A percentile compares a stretch with the other conserved stretches of the same genome.
phyloP scores from a whole-genome alignment of 2,797 vertebrate species.

The Pseudomugil gertrudae region DNA sequence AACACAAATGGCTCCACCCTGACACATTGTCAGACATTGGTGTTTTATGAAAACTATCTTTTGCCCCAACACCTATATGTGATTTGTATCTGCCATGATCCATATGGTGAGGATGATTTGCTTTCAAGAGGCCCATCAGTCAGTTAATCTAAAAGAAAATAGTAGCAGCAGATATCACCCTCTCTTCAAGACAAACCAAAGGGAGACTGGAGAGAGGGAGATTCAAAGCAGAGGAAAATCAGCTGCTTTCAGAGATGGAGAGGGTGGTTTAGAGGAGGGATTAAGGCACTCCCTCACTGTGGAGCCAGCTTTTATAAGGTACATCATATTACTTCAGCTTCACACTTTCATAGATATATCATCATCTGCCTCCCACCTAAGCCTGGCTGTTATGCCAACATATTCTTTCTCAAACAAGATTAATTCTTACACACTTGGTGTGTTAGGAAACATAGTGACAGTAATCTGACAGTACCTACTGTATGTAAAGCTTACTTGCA shows the following conservation, averaged over 20 bases:
- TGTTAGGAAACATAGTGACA: constrained; percentile 72
- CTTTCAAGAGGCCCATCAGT: constrained; percentile 75
- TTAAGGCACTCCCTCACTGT: constrained; percentile 73
- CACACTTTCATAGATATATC: constrained; percentile 79
- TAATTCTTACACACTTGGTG: constrained; percentile 67
- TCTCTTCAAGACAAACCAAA: constrained; percentile 69
- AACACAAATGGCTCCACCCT: constrained; percentile 53
- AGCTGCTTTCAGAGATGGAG: constrained; percentile 76
- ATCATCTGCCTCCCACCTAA: constrained; percentile 76
- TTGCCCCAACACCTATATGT: constrained; percentile 63
- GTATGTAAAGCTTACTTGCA: constrained; percentile 67
- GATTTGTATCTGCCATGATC: constrained; percentile 76
- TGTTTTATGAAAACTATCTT: constrained; percentile 72
- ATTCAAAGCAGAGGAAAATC: constrained; percentile 72
- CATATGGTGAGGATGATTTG: constrained; percentile 75
- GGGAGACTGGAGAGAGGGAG: constrained; percentile 33
- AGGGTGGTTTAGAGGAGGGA: constrained; percentile 75
- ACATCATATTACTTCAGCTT: constrained; percentile 78
- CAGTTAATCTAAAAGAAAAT: constrained; percentile 82
- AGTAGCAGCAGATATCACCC: constrained; percentile 67
- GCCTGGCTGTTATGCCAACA: constrained; percentile 67
- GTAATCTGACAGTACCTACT: constrained; percentile 75
- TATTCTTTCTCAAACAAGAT: constrained; percentile 78
- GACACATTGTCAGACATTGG: constrained; percentile 65
- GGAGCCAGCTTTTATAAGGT: constrained; percentile 78